Evolutionary conservation across 2,888 invertebrate genomes (phyloP).

Genomic region (Ctenicera cuprea): DNA sequence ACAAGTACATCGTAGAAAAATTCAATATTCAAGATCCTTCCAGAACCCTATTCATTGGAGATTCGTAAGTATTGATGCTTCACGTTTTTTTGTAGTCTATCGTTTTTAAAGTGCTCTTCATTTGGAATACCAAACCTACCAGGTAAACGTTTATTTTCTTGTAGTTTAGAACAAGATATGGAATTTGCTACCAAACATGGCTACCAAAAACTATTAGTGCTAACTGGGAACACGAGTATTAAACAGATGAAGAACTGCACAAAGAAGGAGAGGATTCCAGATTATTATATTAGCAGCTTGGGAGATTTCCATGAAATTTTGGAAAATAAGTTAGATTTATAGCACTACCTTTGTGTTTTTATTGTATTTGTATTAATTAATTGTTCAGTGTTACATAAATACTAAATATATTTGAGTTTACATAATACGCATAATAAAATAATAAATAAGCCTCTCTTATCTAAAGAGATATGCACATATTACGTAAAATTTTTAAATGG

Average conservation of each 20-base stretch:
- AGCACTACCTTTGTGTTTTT: too few species aligned
- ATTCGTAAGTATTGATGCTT: constrained; percentile 77
- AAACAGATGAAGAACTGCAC: constrained; percentile 64
- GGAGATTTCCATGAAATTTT: constrained; percentile 53
- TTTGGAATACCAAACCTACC: too few species aligned
- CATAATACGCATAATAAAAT: too few species aligned
- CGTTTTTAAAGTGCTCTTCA: background rate
- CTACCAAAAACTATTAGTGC: constrained; percentile 83
- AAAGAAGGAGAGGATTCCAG: constrained; percentile 72
- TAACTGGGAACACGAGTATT: constrained; percentile 75
- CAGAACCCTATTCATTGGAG: constrained; percentile 88
- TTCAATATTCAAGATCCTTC: constrained; percentile 78
- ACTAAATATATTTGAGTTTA: too few species aligned
- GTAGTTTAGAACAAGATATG: constrained; percentile 86
- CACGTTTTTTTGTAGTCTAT: background rate
- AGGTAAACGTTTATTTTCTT: constrained; percentile 57
- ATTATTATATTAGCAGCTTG: constrained; percentile 71
- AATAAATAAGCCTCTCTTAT: too few species aligned
- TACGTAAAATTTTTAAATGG: too few species aligned
- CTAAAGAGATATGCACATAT: too few species aligned
- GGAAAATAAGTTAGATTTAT: too few species aligned
- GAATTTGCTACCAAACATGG: constrained; percentile 82
- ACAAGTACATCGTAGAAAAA: constrained; percentile 74
- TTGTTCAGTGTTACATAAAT: too few species aligned
- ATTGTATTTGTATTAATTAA: too few species aligned